Base-by-base conservation (phyloP, 2,113 vertebrate genomes). In the Aptenodytes forsteri region DNA sequence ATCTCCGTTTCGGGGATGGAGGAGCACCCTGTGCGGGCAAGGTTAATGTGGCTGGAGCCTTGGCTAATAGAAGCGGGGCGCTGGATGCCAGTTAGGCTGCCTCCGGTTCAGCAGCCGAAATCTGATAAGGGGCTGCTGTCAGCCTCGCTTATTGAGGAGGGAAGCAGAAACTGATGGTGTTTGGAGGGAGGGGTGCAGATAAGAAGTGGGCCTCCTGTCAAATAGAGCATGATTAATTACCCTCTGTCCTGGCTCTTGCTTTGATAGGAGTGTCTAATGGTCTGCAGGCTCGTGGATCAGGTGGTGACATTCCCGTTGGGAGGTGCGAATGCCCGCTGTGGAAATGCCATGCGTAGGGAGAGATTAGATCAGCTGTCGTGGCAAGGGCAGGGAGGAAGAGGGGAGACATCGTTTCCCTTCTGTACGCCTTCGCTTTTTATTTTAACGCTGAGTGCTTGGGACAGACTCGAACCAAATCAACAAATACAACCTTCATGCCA, bases 181-280 rank as follows among this genome's bases (percentile, higher is more conserved):
- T 46, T 46, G 17, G 44, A 18, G 17, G 40, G 96, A 95, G 92
- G 97, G 97, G 96, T 96, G 87, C 97, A 97, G 98, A 98, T 97
- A 99, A 99, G 98, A 98, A 98, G 97, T 88, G 98, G 98, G 98
- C 98, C 98, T 97, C 98, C 98, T 98, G 99, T 99, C 99, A 98
- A 98, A 94, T 95, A 92, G 76, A 84, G 90, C 79, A 97, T 99
- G 99, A 99, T 99, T 98, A 99, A 99, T 99, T 98, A 97, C 98
- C 97, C 97, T 98, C 87, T 93, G 94, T 98, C 97, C 85, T 83
- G 83, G 97, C 97, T 97, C 91, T 93, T 19, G 89, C 98, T 98
- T 98, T 98, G 98, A 98, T 97, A 97, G 91, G 54, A 89, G 93
- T 94, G 83, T 85, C 93, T 98, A 97, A 98, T 75, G 97, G 98